These are phyloP conservation scores for Scaptomyza flava DNA, from an alignment of 2,888 invertebrate species.

Conservation along the genomic window DNA sequence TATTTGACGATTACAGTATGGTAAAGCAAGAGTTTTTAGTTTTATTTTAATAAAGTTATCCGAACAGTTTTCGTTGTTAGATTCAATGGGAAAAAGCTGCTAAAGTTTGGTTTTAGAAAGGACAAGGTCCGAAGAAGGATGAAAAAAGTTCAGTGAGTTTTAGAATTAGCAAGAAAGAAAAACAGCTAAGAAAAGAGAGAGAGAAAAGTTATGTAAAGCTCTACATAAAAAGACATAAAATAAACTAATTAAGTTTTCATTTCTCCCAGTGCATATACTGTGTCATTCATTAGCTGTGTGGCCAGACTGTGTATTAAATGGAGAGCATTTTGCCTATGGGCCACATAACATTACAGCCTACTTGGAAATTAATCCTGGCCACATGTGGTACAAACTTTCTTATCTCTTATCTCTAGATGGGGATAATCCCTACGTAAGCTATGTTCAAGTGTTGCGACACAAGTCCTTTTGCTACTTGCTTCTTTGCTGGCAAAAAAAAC, in stretches of 20 bases:
- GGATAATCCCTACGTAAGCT: slow-evolving; percentile 4
- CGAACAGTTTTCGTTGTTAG: no score
- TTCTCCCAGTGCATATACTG: slow-evolving; percentile 27
- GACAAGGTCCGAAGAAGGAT: no score
- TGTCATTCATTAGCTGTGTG: slow-evolving; percentile 21
- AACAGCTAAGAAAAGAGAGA: no score
- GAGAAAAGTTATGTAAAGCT: no score
- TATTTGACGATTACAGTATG: no score
- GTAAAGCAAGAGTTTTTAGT: no score
- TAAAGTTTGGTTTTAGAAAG: no score
- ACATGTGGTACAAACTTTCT: slow-evolving; percentile 8
- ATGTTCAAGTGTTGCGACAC: slow-evolving; percentile 25
- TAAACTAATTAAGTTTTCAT: neutral
- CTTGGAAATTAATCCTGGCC: slow-evolving; percentile 26
- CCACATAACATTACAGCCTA: slow-evolving; percentile 17
- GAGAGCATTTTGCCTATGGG: slow-evolving; percentile 17
- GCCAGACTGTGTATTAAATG: slow-evolving; percentile 37
- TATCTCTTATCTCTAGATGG: neutral
- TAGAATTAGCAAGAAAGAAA: no score
- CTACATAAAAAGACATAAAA: no score
- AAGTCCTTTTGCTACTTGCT: slow-evolving; percentile 1
- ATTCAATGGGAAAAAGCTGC: no score
- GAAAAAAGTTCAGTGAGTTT: no score
- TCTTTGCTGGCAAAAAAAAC: slow-evolving; percentile 13
- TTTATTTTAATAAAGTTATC: no score